Evolutionary conservation across 2,888 invertebrate genomes (phyloP), one percentile per base, ranked within the genome.

Genomic region (Micoletzkya japonica): DNA sequence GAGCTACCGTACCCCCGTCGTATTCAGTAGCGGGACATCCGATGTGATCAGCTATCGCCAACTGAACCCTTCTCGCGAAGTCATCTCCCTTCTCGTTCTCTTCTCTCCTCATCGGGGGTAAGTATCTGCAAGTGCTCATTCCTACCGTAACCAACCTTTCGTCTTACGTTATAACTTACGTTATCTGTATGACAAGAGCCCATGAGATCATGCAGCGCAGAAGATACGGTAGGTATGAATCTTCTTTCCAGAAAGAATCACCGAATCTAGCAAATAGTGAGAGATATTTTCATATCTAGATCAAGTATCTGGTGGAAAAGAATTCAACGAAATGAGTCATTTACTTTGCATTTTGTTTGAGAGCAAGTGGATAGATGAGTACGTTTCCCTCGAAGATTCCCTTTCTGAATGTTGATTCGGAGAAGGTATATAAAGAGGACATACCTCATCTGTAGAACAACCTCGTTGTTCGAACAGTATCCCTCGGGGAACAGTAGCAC

Each of bases 201-300:
- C 75, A 77, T 4, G 73, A 74, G 28, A 73, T 73, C 76, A 77
- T 75, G n/a, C 72, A 39, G 49, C 79, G 70, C 20, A 79, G 32
- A 26, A 76, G 66, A 52, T 77, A 77, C 3, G 75, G 74, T 4
- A 76, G 50, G 44, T 72, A 79, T 7, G 75, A 75, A 49, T 76
- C 70, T 59, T 79, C 79, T 0, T 49, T 28, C 79, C 79, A 79
- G 71, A 76, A 79, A 0, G 72, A 61, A 68, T 79, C 76, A 4
- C 79, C 79, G 52, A 74, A 74, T 67, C 76, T 77, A 4, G n/a
- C n/a, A n/a, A n/a, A n/a, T n/a, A n/a, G n/a, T 7, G 39, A 60
- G 26, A n/a, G 10, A 34, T 28, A n/a, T 2, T 2, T 6, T 24
- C 1, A 39, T 39, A 39, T 39, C 17, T 7, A 39, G 7, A 52